Conservation (phyloP, 2,888 invertebrate species). For the Cactoblastis cactorum region DNA sequence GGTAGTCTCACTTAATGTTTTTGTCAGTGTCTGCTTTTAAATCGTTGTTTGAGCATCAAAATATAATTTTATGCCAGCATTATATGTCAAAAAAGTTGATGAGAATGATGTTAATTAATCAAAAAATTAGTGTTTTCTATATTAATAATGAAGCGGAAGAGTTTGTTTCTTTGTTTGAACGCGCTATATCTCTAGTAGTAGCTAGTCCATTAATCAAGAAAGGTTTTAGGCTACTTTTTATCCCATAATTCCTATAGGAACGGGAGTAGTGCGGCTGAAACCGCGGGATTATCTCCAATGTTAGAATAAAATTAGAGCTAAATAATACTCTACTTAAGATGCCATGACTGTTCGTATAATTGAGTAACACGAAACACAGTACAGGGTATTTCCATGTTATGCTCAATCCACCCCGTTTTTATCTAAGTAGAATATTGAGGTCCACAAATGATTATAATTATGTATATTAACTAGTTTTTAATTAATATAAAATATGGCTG, state of each 20-base stretch:
- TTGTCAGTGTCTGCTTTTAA: not conserved
- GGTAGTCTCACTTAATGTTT: constrained; percentile 40
- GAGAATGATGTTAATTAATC: too few relatives aligned
- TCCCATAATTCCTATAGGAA: too few relatives aligned
- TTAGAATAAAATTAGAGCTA: constrained; percentile 18
- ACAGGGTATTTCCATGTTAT: constrained; percentile 53
- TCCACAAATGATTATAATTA: constrained; percentile 20
- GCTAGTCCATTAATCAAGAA: too few relatives aligned
- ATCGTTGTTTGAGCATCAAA: not conserved
- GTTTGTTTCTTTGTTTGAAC: too few relatives aligned
- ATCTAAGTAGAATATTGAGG: constrained; percentile 30
- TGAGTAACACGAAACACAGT: constrained; percentile 35
- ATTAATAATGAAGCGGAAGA: too few relatives aligned
- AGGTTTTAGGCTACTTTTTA: too few relatives aligned
- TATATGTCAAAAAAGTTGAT: not conserved
- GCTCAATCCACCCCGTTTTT: constrained; percentile 45
- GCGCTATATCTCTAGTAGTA: too few relatives aligned
- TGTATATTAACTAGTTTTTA: constrained; percentile 35
- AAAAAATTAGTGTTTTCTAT: too few relatives aligned
- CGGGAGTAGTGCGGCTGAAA: too few relatives aligned
- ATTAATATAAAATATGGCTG: constrained; percentile 67
- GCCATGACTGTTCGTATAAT: constrained; percentile 35
- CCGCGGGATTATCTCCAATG: too few relatives aligned
- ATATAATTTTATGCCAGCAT: too few relatives aligned
- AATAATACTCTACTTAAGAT: constrained; percentile 24